Conservation (phyloP, 2,113 vertebrate genomes). For the Leucosticte australis region DNA sequence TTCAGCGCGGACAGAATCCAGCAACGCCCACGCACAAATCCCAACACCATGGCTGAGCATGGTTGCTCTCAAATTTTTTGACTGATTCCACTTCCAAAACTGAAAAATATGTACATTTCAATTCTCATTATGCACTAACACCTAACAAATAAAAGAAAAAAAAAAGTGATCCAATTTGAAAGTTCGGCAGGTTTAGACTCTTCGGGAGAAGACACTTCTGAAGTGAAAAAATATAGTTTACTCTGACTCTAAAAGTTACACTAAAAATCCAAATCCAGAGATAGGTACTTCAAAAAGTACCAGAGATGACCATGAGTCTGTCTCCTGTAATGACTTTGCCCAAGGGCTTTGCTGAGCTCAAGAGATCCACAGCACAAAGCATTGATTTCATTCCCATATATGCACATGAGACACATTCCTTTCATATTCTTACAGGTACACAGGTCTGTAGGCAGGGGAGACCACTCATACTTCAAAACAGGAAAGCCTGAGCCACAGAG, state of each 20-base stretch:
- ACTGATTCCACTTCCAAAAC: neutral
- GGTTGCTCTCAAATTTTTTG: neutral
- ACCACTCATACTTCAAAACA: neutral
- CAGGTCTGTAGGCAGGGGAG: neutral
- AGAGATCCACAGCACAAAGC: neutral
- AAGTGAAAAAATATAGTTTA: neutral
- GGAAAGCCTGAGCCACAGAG: neutral
- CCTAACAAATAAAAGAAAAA: neutral
- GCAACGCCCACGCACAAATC: rapidly evolving
- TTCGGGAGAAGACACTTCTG: neutral
- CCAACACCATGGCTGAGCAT: rapidly evolving
- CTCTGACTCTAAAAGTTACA: neutral
- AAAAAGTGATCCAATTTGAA: neutral
- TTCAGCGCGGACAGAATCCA: neutral
- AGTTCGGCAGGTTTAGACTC: neutral
- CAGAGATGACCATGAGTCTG: neutral
- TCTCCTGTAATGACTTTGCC: neutral
- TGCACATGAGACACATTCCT: neutral
- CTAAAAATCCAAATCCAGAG: neutral
- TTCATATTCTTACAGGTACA: neutral
- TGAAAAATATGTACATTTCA: neutral
- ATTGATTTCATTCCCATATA: neutral
- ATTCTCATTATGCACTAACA: neutral
- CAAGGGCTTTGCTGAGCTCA: neutral
- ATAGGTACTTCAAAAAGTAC: neutral